A percentile compares a stretch with the other conserved stretches of the same genome.
phyloP scores from a whole-genome alignment of 2,113 vertebrate genomes.

The Athene noctua region DNA sequence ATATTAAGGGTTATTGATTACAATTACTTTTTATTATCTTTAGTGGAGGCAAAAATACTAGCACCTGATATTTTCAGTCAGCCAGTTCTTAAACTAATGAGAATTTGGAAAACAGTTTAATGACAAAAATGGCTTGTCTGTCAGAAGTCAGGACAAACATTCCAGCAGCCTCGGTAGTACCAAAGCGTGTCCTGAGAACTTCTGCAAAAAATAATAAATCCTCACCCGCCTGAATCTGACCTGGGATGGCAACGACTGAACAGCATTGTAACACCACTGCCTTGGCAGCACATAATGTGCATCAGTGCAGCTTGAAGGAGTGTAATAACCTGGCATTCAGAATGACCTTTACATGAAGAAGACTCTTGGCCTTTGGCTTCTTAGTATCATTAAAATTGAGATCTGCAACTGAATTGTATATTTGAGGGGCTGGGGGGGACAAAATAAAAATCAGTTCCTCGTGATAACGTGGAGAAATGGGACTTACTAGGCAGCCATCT shows the following conservation, averaged over 20 bases:
- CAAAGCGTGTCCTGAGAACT: background rate
- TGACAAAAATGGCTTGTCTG: background rate
- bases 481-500: background rate
- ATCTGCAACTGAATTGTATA: background rate
- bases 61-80: background rate
- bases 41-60: background rate
- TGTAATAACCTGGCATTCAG: background rate
- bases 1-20: background rate
- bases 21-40: background rate
- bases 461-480: background rate
- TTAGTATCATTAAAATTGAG: background rate
- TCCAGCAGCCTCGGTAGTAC: background rate
- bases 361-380: background rate
- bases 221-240: background rate
- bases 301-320: background rate
- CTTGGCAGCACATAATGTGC: background rate
- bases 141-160: background rate
- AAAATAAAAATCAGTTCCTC: background rate
- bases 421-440: background rate
- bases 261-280: rapidly evolving
- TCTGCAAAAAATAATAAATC: background rate
- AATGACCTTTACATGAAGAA: background rate
- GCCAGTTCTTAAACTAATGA: background rate
- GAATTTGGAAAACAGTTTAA: background rate
- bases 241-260: background rate